These are phyloP conservation scores for Chironomus riparius DNA, from an alignment of 2,888 invertebrate species.

Conservation along the genomic window DNA sequence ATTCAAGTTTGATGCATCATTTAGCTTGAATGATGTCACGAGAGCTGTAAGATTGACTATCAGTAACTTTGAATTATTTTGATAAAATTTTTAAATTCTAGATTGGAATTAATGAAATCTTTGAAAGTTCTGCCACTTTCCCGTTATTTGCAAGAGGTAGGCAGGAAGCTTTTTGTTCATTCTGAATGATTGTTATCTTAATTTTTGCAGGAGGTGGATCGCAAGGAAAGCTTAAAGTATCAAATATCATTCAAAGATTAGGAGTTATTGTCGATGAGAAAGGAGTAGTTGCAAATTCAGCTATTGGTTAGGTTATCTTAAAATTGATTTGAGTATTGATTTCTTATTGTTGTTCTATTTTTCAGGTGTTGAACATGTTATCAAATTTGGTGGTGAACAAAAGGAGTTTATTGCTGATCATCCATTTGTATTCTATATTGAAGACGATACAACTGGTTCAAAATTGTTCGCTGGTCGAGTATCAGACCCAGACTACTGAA, in stretches of 20 bases:
- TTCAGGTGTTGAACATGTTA: conserved; percentile 53
- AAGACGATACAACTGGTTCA: conserved; percentile 63
- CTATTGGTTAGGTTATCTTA: neutral
- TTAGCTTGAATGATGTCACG: conserved; percentile 51
- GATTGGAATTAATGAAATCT: conserved; percentile 57
- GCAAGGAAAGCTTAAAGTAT: conserved; percentile 49
- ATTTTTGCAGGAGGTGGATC: conserved; percentile 35
- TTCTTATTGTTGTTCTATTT: neutral
- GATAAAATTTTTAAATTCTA: conserved; percentile 29
- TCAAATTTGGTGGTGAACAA: conserved; percentile 59
- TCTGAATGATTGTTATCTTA: neutral
- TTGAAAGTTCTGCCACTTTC: conserved; percentile 59
- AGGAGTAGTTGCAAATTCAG: conserved; percentile 34
- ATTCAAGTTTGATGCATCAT: conserved; percentile 63
- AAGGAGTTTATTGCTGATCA: conserved; percentile 58
- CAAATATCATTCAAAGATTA: conserved; percentile 62
- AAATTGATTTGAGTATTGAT: too few species aligned
- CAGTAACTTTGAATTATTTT: neutral
- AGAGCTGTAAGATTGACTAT: conserved; percentile 46
- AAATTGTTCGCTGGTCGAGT: conserved; percentile 67
- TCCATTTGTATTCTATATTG: conserved; percentile 72
- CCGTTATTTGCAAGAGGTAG: conserved; percentile 55
- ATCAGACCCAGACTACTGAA: conserved; percentile 48
- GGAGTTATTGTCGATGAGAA: conserved; percentile 69
- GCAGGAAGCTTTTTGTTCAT: too few species aligned